Conservation (phyloP, 2,888 invertebrate genomes). For the Entomobrya proxima region DNA sequence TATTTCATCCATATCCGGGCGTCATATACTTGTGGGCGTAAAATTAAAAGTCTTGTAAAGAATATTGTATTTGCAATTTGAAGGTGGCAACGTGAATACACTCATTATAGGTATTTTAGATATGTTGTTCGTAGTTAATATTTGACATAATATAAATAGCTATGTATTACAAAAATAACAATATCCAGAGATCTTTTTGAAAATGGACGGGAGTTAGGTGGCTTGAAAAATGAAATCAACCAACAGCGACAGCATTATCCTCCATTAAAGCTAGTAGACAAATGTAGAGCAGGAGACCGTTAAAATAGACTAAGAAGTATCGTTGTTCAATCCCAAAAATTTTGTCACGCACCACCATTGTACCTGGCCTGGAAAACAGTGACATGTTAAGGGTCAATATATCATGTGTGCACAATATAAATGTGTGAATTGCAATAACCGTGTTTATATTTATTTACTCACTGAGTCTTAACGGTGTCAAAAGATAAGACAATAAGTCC, state of each 20-base stretch:
- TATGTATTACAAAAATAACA: no score
- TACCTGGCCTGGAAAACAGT: slow-evolving; percentile 41
- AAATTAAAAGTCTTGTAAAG: no score
- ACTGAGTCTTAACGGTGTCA: slow-evolving; percentile 39
- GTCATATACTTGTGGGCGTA: no score
- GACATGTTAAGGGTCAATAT: neutral
- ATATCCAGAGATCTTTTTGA: no score
- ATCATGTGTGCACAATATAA: neutral
- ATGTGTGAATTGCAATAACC: neutral
- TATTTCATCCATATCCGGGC: no score
- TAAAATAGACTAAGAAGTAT: slow-evolving; percentile 69
- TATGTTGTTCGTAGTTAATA: no score
- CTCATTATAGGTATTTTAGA: no score
- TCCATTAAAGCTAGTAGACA: slow-evolving; percentile 17
- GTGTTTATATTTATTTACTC: slow-evolving; percentile 10
- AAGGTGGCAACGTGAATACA: no score
- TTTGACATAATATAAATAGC: no score
- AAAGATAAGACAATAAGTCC: slow-evolving; percentile 43
- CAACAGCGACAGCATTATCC: neutral
- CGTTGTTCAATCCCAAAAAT: slow-evolving; percentile 71
- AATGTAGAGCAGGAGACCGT: slow-evolving; percentile 67
- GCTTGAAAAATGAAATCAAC: neutral
- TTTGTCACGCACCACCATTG: slow-evolving; percentile 57
- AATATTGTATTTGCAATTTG: no score
- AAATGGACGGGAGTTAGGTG: no score